Base-by-base conservation (phyloP, 2,888 invertebrate species). In the Orthonevra nobilis region DNA sequence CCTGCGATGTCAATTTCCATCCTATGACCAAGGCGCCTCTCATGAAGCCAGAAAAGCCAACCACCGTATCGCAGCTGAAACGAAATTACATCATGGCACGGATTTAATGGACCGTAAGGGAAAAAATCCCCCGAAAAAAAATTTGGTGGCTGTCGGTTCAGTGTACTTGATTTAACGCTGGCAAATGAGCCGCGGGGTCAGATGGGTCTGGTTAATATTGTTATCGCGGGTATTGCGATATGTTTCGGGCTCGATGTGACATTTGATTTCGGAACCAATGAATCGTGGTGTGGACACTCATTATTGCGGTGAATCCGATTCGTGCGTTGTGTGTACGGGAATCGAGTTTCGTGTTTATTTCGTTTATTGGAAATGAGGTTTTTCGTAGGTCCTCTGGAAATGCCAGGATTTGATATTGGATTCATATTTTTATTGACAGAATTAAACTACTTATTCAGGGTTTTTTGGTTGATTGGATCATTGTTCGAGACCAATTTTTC, bases 201-300 rank as follows among this genome's bases (percentile, higher is more conserved):
- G 23, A 4, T 23, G 14, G 44, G 9, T 30, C 14, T 23, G 12
- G 46, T 1, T 58, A 42, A 66, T 58, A 66, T 50, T 50, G 73
- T 73, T 73, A 66, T 73, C 58, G 73, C 42, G 48, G 50, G 30
- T 50, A 66, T 64, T 73, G 61, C 56, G 34, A 64, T 73, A 66
- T 73, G 56, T 72, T 72, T 64, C 64, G 38, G 34, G 48, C 9
- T 23, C 48, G 34, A 46, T 56, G 42, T 64, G 56, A 72, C 64
- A 64, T 64, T 56, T 56, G 72, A 34, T 64, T 64, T 58, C 12
- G 34, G 10, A 52, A 42, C 3, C 32, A 30, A 28, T 34, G 42
- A 66, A 50, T 42, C 14, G 42, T 26, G 36, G 66, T 58, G 56
- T 58, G 56, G 72, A 42, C 72, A 58, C 26, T 58, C 34, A 64